These are phyloP conservation scores for Sialia sialis DNA, from an alignment of 2,113 vertebrate species.

Conservation along the genomic window DNA sequence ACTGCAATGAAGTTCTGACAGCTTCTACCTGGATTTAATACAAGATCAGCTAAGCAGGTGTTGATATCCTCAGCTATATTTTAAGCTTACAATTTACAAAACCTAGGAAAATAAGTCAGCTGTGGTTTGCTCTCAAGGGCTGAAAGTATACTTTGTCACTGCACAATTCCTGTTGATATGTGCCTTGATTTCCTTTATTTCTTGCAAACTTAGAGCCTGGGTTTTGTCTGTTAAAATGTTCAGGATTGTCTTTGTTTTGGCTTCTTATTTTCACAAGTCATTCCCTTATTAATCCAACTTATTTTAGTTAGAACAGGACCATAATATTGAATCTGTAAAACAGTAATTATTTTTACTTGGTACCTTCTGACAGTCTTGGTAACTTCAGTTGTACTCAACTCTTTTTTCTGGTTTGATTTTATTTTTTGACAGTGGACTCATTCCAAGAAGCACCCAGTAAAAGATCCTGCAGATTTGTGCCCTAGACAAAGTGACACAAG, in stretches of 20 bases:
- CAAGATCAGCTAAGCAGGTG: constrained; percentile 16
- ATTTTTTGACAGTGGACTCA: neutral
- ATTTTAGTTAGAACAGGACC: neutral
- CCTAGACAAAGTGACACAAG: neutral
- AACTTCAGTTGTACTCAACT: neutral
- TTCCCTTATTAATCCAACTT: neutral
- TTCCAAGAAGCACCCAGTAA: neutral
- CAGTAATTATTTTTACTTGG: neutral
- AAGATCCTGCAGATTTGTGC: neutral
- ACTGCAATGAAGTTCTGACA: neutral
- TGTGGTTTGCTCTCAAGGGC: neutral
- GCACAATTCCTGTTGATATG: neutral
- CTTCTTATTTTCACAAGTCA: neutral
- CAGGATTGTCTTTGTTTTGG: neutral
- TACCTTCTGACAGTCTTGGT: neutral
- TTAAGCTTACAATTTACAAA: neutral
- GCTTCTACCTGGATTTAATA: neutral
- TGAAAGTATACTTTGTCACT: neutral
- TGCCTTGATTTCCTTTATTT: neutral
- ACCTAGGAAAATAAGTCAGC: neutral
- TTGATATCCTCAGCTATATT: neutral
- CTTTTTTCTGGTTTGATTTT: neutral
- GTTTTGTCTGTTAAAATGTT: neutral
- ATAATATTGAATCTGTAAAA: neutral
- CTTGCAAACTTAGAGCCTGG: neutral